Evolutionary conservation across 2,797 vertebrate genomes (phyloP), one percentile per base, ranked within the genome.

Genomic region (Lindbergichthys nudifrons): DNA sequence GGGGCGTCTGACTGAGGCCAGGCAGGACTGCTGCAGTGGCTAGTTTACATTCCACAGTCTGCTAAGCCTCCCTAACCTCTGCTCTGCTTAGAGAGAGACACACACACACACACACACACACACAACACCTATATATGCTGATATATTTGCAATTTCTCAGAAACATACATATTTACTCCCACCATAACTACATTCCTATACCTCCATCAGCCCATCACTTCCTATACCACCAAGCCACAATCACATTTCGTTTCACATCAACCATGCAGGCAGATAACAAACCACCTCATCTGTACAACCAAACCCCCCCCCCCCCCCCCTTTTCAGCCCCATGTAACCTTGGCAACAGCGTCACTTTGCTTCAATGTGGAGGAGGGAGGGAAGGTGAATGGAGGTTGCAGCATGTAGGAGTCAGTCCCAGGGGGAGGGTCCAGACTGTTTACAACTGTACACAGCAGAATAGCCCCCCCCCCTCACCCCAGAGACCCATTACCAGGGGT

Each of bases 11-110:
- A 70, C 82, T 67, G 82, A 86, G 80, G 60, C 83, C 81, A 67
- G 62, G 51, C 65, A 78, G 50, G 77, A 89, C 62, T 83, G 80
- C 85, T 89, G 84, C 92, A 90, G 84, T 86, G 82, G 83, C 80
- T 90, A 81, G 89, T 93, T 93, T 90, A 90, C 88, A 92, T 92
- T 93, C 90, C 87, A 88, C 80, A 72, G 78, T 83, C 71, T 43
- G 65, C 78, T 61, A 63, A 77, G 87, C 84, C 76, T 88, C 77
- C 77, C 66, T 83, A 84, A 79, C 79, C 78, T 77, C 83, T 82
- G 73, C 75, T 83, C 53, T 51, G 70, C 75, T 68, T 74, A 70
- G 16, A 77, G 69, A 48, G 18, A 6, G 74, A 61, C 63, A 51
- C 46, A 71, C 30, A n/a, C 23, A n/a, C 45, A 42, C 47, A 67